Percentiles rank a stretch among this genome's conserved stretches.
Evolutionary conservation across 23 tunicate species (phyloP).

Genomic region (Halocynthia aurantium): DNA sequence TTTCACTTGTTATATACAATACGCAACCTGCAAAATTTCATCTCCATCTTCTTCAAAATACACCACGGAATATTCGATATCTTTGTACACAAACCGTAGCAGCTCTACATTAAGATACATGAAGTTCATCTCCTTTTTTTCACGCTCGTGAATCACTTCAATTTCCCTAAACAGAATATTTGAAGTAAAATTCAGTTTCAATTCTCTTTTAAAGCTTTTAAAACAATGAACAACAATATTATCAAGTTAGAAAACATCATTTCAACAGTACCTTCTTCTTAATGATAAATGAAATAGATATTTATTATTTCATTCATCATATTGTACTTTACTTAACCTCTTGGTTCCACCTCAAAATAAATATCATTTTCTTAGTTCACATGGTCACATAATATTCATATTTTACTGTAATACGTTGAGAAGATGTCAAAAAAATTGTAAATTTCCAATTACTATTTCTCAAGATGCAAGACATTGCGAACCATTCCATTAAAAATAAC

Average conservation of each 20-base stretch:
- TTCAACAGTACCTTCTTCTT: no score
- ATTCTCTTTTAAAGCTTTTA: no score
- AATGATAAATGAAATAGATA: no score
- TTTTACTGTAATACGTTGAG: no score
- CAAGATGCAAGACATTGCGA: background rate
- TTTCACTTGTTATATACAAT: background rate
- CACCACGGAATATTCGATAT: conserved; percentile 68
- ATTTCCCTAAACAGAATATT: conserved; percentile 49
- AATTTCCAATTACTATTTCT: background rate
- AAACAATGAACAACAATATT: no score
- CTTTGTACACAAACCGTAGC: conserved; percentile 58
- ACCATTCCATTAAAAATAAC: background rate
- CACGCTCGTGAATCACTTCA: conserved; percentile 74
- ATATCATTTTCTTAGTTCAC: no score
- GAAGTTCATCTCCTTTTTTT: conserved; percentile 67
- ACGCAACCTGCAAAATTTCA: conserved; percentile 40
- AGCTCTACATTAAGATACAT: conserved; percentile 89
- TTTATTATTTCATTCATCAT: no score
- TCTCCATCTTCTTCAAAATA: conserved; percentile 94
- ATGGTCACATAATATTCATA: no score
- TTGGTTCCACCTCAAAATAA: no score
- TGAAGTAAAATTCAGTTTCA: background rate
- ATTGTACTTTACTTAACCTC: no score
- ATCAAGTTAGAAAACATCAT: no score
- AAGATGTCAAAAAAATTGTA: background rate